Base-by-base conservation (phyloP, 2,888 invertebrate genomes). In the Epinotia brunnichana region DNA sequence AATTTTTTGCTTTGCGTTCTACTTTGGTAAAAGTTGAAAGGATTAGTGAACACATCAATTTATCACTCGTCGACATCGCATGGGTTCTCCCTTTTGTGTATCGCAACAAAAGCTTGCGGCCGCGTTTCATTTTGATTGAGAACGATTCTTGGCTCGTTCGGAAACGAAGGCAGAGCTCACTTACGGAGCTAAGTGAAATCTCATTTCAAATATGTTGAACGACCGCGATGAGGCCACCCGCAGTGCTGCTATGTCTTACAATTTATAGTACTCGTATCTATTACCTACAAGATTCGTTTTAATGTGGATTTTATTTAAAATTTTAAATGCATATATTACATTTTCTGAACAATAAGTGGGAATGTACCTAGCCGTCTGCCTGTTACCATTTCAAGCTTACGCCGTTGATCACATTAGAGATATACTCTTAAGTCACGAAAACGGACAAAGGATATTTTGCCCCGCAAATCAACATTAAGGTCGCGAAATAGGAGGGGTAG, bases 11-110 rank as follows among this genome's bases (percentile, higher is more conserved):
- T 13, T 57, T 29, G 21, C 67, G 35, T 53, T 61, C 57, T 51
- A 39, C 24, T 64, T 56, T 29, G 17, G 63, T 69, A 54, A 54
- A 64, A 63, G 63, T 64, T 73, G 41, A 72, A 75, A 71, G 73
- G 75, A 69, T 74, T 72, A 74, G 71, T 53, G 63, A 68, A 69
- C 61, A 69, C 68, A 68, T 74, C 72, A 73, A 78, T 78, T 78
- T 77, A 78, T 78, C 78, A 78, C 66, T 64, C 63, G 70, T 75
- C 73, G 73, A 75, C 74, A 75, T 74, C 68, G 74, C 67, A 57
- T 69, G 69, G 56, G 69, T 68, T 56, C 68, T 63, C 48, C 67
- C 73, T 69, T 76, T 75, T 76, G 75, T 74, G 56, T 68, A 41
- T 41, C 70, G 73, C 68, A 76, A 70, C 70, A 70, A 70, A 64